Percentiles rank a stretch among this genome's conserved stretches.
These are phyloP conservation scores for Palythoa grandis DNA, from an alignment of 92 coral and sea anemone species.

Conservation along the genomic window DNA sequence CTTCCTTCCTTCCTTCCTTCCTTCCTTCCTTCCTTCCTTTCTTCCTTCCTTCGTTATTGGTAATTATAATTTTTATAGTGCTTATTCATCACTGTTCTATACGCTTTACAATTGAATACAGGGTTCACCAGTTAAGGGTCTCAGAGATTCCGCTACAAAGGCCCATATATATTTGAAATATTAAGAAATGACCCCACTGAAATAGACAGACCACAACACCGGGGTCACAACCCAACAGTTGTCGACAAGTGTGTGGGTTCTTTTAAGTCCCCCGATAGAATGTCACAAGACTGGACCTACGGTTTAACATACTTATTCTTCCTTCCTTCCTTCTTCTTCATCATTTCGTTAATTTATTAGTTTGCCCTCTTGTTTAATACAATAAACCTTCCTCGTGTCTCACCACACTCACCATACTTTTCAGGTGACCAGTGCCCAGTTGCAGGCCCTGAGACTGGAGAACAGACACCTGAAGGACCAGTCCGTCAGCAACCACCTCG, in stretches of 20 bases:
- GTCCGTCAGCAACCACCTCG: slow-evolving; percentile 66
- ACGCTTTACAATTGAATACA: background rate
- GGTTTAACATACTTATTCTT: too few relatives aligned
- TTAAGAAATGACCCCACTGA: too few relatives aligned
- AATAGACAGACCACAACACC: too few relatives aligned
- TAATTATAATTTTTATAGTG: too few relatives aligned
- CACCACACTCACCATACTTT: background rate
- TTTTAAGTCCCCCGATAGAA: too few relatives aligned
- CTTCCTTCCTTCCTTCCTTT: background rate
- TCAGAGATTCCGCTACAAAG: background rate
- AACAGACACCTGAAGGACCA: slow-evolving; percentile 92
- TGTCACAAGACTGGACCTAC: too few relatives aligned
- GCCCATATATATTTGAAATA: too few relatives aligned
- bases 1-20: background rate
- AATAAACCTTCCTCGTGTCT: background rate
- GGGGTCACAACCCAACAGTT: too few relatives aligned
- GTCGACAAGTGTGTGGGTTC: too few relatives aligned
- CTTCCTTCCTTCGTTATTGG: background rate
- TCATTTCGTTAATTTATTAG: background rate
- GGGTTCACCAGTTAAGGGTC: too few relatives aligned
- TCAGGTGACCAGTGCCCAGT: slow-evolving; percentile 94
- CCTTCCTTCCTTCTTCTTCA: background rate
- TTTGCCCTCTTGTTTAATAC: background rate
- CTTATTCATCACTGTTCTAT: background rate
- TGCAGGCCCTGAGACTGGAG: slow-evolving; percentile 89